Evolutionary conservation across 2,888 invertebrate species (phyloP).

Genomic region (Eilema griseolum): DNA sequence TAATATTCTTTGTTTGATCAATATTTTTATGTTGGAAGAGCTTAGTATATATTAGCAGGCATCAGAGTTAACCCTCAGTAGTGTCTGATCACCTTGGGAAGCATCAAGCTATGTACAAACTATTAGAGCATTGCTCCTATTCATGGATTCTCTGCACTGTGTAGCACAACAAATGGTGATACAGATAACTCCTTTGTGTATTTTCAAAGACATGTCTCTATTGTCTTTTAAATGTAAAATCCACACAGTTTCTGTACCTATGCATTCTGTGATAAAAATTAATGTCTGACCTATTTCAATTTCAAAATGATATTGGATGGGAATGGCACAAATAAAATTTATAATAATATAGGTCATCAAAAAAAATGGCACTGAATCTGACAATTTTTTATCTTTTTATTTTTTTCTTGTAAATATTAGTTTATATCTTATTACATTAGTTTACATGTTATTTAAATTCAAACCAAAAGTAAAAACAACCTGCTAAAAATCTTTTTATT

Average conservation of each 20-base stretch:
- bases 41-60: background rate
- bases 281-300: background rate
- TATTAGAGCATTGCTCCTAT: background rate
- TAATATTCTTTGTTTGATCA: background rate
- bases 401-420: no score
- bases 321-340: no score
- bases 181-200: background rate
- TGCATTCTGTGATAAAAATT: background rate
- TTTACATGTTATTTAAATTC: no score
- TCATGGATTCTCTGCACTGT: background rate
- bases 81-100: background rate
- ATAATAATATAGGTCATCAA: no score
- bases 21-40: background rate
- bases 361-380: no score
- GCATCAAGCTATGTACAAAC: background rate
- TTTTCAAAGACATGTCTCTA: background rate
- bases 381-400: no score
- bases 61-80: background rate
- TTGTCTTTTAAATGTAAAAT: no score
- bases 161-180: no score
- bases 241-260: no score
- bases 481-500: no score
- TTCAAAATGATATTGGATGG: background rate
- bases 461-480: no score
- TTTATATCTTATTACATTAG: no score